phyloP scores from a whole-genome alignment of 1,140 invertebrate species.

The Zaprionus nigranus region DNA sequence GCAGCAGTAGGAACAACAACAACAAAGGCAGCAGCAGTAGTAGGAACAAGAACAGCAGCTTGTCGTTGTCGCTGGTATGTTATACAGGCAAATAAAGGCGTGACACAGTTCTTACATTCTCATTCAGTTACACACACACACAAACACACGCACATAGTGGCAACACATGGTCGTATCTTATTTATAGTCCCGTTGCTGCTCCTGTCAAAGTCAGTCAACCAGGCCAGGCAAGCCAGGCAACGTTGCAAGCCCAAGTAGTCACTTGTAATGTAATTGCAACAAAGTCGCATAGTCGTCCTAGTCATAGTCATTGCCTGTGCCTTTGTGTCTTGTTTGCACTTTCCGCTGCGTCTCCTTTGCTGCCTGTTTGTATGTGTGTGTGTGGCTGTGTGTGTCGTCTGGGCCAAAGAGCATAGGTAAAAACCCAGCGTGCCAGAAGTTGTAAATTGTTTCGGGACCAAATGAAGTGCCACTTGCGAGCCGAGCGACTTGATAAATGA shows the following conservation, averaged over 20 bases:
- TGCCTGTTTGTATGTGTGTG: background rate
- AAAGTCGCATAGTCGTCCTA: constrained; percentile 42
- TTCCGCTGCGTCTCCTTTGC: background rate
- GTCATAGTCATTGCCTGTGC: constrained; percentile 40
- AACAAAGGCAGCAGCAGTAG: background rate
- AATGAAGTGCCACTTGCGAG: constrained; percentile 35
- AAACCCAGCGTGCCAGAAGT: constrained; percentile 30
- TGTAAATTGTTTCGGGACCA: constrained; percentile 38
- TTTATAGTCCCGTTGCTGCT: constrained; percentile 57
- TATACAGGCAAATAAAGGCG: constrained; percentile 71
- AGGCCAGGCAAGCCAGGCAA: constrained; percentile 25
- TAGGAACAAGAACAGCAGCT: constrained; percentile 30
- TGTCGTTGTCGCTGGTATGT: constrained; percentile 56
- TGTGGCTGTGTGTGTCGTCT: constrained; percentile 21
- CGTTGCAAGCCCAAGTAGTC: constrained; percentile 38
- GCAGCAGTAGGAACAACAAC: constrained; percentile 50
- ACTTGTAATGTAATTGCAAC: constrained; percentile 53
- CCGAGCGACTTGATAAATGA: constrained; percentile 45
- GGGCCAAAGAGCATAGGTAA: constrained; percentile 67
- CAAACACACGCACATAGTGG: constrained; percentile 28
- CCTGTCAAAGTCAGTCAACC: constrained; percentile 70
- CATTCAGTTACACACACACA: constrained; percentile 47
- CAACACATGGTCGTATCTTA: constrained; percentile 56
- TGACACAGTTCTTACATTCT: constrained; percentile 75
- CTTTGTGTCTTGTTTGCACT: constrained; percentile 56